Evolutionary conservation across 92 coral and sea anemone genomes (phyloP), one percentile per base, ranked within the genome.

Genomic region (Palythoa caribaeorum): DNA sequence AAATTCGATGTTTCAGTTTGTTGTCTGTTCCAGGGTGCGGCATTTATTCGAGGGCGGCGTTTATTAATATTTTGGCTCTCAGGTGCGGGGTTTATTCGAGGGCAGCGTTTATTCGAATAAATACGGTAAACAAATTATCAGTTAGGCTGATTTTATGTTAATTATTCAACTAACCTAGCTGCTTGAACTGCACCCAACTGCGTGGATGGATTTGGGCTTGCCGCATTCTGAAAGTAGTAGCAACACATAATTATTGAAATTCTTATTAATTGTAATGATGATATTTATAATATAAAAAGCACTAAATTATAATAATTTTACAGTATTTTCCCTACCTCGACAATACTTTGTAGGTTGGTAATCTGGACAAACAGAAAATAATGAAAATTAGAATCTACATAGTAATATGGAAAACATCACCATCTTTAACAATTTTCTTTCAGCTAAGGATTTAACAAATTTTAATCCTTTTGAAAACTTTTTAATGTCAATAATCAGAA

Each of bases 111-210:
- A n/a, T n/a, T n/a, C n/a, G n/a, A n/a, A n/a, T n/a, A n/a, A n/a
- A n/a, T n/a, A n/a, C n/a, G n/a, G n/a, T n/a, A n/a, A 28, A 28
- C 28, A 28, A 28, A 28, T 28, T 28, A 28, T 28, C 28, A 28
- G 28, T 51, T 39, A 39, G 37, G 3, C n/a, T 14, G 62, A 40
- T 48, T 16, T 21, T 9, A 38, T 70, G 44, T 50, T 52, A 40
- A 7, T 17, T 11, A 48, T 35, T 70, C 21, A 51, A 77, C 85
- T 52, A 11, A 97, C 99, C 99, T 95, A 9, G 99, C 99, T 36
- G 99, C 92, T 71, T 97, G 99, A 36, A 97, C 99, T 73, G 99
- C 99, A 73, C 95, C 92, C 55, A 97, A 90, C 83, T 97, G 98
- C 62, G 90, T 79, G 71, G 92, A 85, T 15, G 95, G 95, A 83